These are phyloP conservation scores for Hesperophylax magnus DNA, from an alignment of 1,140 invertebrate species.

Conservation along the genomic window DNA sequence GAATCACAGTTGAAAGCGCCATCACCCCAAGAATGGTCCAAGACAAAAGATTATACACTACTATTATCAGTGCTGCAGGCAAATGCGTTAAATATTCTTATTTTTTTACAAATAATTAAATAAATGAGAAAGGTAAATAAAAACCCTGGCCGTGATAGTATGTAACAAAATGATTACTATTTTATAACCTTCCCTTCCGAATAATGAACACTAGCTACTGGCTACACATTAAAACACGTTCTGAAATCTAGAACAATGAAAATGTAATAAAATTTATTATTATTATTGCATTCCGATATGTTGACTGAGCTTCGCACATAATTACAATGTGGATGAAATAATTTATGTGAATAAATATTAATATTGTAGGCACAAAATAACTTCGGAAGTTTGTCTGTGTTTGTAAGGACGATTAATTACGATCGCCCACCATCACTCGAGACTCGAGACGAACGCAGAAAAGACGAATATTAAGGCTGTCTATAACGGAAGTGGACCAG, in stretches of 20 bases:
- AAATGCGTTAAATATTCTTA: too few species aligned
- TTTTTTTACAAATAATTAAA: too few species aligned
- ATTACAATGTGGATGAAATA: background rate
- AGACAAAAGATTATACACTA: too few species aligned
- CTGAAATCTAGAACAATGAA: background rate
- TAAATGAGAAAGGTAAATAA: too few species aligned
- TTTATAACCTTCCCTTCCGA: too few species aligned
- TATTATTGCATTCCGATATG: background rate
- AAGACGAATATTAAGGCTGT: constrained; percentile 28
- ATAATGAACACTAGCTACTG: too few species aligned
- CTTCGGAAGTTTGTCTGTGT: background rate
- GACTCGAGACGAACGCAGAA: background rate
- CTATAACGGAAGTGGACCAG: constrained; percentile 37
- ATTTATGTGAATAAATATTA: constrained; percentile 13
- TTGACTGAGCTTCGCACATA: background rate
- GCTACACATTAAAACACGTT: too few species aligned
- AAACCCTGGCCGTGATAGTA: too few species aligned
- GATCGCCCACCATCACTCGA: background rate
- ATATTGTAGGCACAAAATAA: constrained; percentile 5
- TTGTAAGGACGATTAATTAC: background rate
- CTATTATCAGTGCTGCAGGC: too few species aligned
- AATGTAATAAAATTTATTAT: constrained; percentile 3
- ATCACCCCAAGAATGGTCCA: too few species aligned
- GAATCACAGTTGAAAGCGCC: too few species aligned
- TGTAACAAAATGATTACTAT: too few species aligned